Base-by-base conservation (phyloP, 2,888 invertebrate species). In the Ramazzottius varieornatus region DNA sequence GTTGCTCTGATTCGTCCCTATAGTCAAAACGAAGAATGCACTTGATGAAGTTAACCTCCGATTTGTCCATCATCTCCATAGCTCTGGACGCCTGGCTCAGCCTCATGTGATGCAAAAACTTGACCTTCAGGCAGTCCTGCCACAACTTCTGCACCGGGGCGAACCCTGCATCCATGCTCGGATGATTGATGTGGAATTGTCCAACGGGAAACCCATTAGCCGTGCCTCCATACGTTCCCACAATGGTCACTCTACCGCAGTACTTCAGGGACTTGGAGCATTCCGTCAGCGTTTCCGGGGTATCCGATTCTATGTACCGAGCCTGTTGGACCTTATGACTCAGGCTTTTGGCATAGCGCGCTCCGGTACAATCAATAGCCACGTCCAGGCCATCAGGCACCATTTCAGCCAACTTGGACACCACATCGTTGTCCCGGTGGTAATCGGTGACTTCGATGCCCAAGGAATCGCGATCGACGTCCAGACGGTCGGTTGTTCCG, bases 401-500 rank as follows among this genome's bases (percentile, higher is more conserved):
- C 54, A 54, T 54, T 29, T 29, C 54, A 4, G 8, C 16, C 4
- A 54, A 8, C n/a, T 4, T 29, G 4, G 8, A 4, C 8, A 54
- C 54, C 54, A 54, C 54, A 29, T 54, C 54, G 4, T 29, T 29
- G n/a, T 54, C 54, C n/a, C n/a, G n/a, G 54, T 54, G 54, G 54
- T 54, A 54, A 29, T 54, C 24, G 24, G 24, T 54, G n/a, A 29
- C 29, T 4, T 29, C 54, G 24, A 54, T 54, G 32, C 65, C 65
- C 29, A 68, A 33, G 32, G 32, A 64, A 32, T 33, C 29, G 8
- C 40, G 40, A 1, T 68, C 68, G 63, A 67, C 32, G 4, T 24
- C 46, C 32, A 67, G 54, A 46, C 68, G 24, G 32, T 67, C 67
- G n/a, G 65, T 65, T 1, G 64, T 67, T 16, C n/a, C 40, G 33